A percentile compares a stretch with the other conserved stretches of the same genome.
Evolutionary conservation across 1,140 invertebrate genomes (phyloP).

Genomic region (Polypedilum pembai): DNA sequence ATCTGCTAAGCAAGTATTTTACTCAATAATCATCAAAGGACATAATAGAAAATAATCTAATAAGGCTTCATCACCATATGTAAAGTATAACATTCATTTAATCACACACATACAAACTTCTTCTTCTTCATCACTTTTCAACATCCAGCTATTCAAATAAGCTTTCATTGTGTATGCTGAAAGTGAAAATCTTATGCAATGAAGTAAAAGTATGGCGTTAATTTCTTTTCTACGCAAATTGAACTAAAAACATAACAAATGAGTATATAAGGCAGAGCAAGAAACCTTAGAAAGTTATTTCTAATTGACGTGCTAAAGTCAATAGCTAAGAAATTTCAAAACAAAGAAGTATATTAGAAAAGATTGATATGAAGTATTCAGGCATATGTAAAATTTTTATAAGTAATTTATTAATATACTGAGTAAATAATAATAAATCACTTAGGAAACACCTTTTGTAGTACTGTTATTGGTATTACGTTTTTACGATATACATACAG

Average conservation of each 20-base stretch:
- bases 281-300: not conserved
- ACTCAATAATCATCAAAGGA: not conserved
- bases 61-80: not conserved
- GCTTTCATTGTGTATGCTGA: too few species aligned
- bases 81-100: not conserved
- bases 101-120: not conserved
- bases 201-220: too few species aligned
- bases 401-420: not conserved
- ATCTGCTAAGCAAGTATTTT: too few species aligned
- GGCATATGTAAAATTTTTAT: not conserved
- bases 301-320: conserved; percentile 1
- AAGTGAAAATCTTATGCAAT: too few species aligned
- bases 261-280: not conserved
- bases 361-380: not conserved
- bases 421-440: not conserved
- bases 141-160: too few species aligned
- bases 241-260: too few species aligned
- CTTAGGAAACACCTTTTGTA: not conserved
- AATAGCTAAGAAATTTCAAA: not conserved
- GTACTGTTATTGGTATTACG: not conserved
- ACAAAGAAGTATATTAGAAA: not conserved
- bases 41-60: not conserved
- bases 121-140: not conserved
- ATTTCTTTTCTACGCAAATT: too few species aligned
- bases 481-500: not conserved